phyloP scores from a whole-genome alignment of 2,113 vertebrate genomes.

The Rana temporaria region DNA sequence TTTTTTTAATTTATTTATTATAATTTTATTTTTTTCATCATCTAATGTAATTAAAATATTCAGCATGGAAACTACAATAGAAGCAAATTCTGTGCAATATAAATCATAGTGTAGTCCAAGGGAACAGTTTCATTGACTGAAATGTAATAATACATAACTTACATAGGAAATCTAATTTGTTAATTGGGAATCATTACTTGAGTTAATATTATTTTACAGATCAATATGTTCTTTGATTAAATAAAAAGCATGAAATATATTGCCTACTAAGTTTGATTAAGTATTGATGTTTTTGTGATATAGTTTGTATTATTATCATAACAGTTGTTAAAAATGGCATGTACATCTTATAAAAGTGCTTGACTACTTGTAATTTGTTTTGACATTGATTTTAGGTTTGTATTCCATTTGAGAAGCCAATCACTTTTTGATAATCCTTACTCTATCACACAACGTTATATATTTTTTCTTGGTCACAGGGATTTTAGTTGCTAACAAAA shows the following conservation, averaged over 20 bases:
- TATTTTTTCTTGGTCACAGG: not conserved
- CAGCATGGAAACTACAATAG: no score
- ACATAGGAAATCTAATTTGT: no score
- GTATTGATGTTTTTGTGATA: constrained; percentile 1
- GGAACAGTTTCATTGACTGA: no score
- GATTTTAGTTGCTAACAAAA: not conserved
- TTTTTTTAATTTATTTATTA: no score
- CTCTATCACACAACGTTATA: not conserved
- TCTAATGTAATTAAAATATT: no score
- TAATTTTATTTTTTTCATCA: no score
- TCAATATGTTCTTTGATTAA: not conserved
- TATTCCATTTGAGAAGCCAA: not conserved
- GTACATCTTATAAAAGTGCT: constrained; percentile 12
- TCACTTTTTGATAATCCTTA: not conserved
- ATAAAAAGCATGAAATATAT: not conserved
- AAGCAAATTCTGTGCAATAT: no score
- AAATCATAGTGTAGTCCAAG: no score
- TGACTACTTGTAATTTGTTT: not conserved
- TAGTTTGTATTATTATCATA: not conserved
- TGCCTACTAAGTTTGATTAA: not conserved
- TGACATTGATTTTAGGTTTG: constrained; percentile 24
- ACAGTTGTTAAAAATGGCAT: constrained; percentile 3
- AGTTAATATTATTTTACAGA: not conserved
- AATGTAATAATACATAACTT: no score
- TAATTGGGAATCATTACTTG: not conserved